Evolutionary conservation across 30 jellyfish, hydroid and myxozoan species (phyloP), one percentile per base, ranked within the genome.

Genomic region (Haliclystus octoradiatus): DNA sequence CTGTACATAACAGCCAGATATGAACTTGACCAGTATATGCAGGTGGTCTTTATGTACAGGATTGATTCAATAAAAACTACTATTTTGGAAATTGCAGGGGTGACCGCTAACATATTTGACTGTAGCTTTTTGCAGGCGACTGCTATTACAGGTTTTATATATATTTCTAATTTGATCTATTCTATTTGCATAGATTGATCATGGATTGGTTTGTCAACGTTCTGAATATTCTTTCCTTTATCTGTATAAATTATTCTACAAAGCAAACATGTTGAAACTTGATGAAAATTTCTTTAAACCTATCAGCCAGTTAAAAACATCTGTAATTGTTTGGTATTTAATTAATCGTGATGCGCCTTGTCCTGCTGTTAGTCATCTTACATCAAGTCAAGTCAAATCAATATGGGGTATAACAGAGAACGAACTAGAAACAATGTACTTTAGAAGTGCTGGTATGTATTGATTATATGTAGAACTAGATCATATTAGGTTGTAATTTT

Each of bases 381-480:
- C 97, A 1, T 94, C 97, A 9, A 87, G 97, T 51, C 97, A 87
- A 63, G 97, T 87, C 46, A 87, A 87, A 53, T 87, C 97, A 50
- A 87, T 87, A 64, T 87, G 97, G 97, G 94, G 97, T 2, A 80
- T 87, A 26, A 87, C 97, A n/a, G 97, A 87, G 50, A 94, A 87
- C 31, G 97, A 87, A 68, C 77, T 87, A 49, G 97, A 87, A 52
- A 94, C 72, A 34, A 87, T 87, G 97, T 87, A 87, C 62, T 87
- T 87, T 47, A 84, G 79, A 72, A 94, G 79, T n/a, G 33, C 96
- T 51, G 96, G 96, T 85, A 50, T 12, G 81, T 60, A n/a, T n/a
- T n/a, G n/a, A n/a, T n/a, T n/a, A n/a, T n/a, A n/a, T n/a, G n/a
- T n/a, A n/a, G n/a, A n/a, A n/a, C n/a, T n/a, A n/a, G n/a, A n/a